Percentiles rank a stretch among this genome's conserved stretches.
Evolutionary conservation across 2,888 invertebrate genomes (phyloP).

Genomic region (Napeogenes sylphis): DNA sequence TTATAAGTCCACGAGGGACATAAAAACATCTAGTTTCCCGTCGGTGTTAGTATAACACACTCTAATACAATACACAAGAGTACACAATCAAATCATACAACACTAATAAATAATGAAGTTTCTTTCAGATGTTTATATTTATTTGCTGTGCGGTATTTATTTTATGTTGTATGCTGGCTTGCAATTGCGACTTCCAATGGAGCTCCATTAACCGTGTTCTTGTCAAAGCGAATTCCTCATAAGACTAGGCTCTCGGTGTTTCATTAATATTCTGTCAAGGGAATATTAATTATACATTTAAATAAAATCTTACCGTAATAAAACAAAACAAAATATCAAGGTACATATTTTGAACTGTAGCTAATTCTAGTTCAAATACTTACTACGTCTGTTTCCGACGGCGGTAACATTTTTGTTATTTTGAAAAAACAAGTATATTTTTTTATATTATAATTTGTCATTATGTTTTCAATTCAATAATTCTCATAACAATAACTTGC

Average conservation of each 20-base stretch:
- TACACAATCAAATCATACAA: not conserved
- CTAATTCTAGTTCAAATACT: too few relatives aligned
- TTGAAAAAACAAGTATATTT: too few relatives aligned
- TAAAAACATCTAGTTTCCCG: not conserved
- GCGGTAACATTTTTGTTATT: too few relatives aligned
- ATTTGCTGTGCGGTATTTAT: constrained; percentile 48
- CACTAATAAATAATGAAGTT: constrained; percentile 10
- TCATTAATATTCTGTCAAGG: too few relatives aligned
- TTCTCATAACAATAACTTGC: too few relatives aligned
- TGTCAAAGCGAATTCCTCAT: constrained; percentile 42
- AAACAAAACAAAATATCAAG: too few relatives aligned
- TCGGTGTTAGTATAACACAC: not conserved
- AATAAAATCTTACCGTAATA: too few relatives aligned
- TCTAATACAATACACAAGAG: not conserved
- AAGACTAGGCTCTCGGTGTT: constrained; percentile 41
- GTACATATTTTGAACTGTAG: too few relatives aligned
- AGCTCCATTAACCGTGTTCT: constrained; percentile 54
- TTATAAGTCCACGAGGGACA: not conserved
- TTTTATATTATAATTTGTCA: too few relatives aligned
- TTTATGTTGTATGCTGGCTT: constrained; percentile 33
- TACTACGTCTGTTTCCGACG: too few relatives aligned
- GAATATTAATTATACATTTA: too few relatives aligned
- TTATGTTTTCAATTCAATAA: too few relatives aligned
- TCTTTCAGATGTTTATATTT: constrained; percentile 19
- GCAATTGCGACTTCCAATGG: constrained; percentile 47